Percentiles rank a stretch among this genome's conserved stretches.
Evolutionary conservation across 2,797 vertebrate genomes (phyloP).

Genomic region (Anguilla pacifica): DNA sequence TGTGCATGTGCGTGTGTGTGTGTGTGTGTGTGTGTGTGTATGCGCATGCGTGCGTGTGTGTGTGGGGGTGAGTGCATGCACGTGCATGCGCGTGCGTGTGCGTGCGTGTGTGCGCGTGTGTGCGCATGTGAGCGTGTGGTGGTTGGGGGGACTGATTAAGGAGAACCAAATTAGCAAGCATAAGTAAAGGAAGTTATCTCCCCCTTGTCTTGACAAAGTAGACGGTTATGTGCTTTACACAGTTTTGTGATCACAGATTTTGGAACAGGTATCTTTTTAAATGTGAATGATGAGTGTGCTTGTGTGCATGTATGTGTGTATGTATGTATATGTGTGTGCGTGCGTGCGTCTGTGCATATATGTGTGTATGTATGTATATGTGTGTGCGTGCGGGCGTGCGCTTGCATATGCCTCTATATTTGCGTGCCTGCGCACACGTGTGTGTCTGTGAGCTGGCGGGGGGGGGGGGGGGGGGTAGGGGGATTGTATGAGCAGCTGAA

Average conservation of each 20-base stretch:
- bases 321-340: no score
- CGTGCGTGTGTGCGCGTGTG: background rate
- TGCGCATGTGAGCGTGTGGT: constrained; percentile 30
- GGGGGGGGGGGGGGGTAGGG: background rate
- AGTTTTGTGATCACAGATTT: constrained; percentile 60
- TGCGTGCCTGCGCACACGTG: constrained; percentile 42
- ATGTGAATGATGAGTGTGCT: constrained; percentile 44
- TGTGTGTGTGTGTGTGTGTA: constrained; percentile 50
- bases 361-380: background rate
- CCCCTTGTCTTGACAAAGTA: constrained; percentile 61
- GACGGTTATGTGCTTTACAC: constrained; percentile 67
- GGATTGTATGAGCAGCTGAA: constrained; percentile 70
- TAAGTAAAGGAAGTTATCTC: constrained; percentile 62
- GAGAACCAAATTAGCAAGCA: constrained; percentile 71
- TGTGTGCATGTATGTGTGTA: background rate
- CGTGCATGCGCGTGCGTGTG: background rate
- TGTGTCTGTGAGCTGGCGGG: constrained; percentile 46
- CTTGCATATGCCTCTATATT: constrained; percentile 5
- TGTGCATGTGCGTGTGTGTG: constrained; percentile 35
- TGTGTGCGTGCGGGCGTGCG: background rate
- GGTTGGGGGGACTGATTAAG: constrained; percentile 55
- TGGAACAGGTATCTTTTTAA: background rate
- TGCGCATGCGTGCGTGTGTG: constrained; percentile 36
- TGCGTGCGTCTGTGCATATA: no score
- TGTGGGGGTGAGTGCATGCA: constrained; percentile 13